A percentile compares a stretch with the other conserved stretches of the same genome.
phyloP scores from a whole-genome alignment of 2,113 vertebrate genomes.

The Otus sunia region DNA sequence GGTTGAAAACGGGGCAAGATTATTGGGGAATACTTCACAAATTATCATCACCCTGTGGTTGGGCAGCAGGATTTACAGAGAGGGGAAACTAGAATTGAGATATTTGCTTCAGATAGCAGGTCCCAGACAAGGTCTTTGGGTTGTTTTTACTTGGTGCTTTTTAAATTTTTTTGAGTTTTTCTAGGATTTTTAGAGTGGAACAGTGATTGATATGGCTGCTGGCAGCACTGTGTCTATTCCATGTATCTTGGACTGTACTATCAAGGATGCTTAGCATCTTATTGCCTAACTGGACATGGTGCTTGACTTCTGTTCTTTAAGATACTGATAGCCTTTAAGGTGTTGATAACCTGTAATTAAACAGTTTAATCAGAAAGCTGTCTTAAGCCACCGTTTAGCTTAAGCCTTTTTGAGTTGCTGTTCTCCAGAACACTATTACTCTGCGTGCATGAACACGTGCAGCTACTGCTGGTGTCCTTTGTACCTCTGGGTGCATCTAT shows the following conservation, averaged over 20 bases:
- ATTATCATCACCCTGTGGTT: background rate
- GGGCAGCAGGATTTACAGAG: background rate
- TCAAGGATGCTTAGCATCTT: background rate
- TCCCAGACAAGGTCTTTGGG: background rate
- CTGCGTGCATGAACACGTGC: fast-evolving
- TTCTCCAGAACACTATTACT: background rate
- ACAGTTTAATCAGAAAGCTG: background rate
- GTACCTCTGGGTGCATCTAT: background rate
- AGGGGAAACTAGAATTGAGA: background rate
- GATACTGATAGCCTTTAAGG: background rate
- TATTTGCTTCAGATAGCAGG: background rate
- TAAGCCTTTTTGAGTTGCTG: background rate
- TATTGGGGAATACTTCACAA: background rate
- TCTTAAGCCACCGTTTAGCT: background rate
- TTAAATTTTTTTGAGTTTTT: background rate
- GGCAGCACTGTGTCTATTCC: background rate
- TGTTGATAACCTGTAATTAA: background rate
- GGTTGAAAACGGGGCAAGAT: background rate
- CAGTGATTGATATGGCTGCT: background rate
- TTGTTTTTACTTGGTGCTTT: background rate
- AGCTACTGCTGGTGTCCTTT: background rate
- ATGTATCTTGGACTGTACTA: background rate
- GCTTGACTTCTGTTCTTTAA: background rate
- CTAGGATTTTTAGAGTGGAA: background rate
- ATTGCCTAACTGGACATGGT: background rate